A percentile compares a stretch with the other conserved stretches of the same genome.
These are phyloP conservation scores for Montipora capricornis DNA, from an alignment of 64 coral and sea anemone genomes.

Conservation along the genomic window DNA sequence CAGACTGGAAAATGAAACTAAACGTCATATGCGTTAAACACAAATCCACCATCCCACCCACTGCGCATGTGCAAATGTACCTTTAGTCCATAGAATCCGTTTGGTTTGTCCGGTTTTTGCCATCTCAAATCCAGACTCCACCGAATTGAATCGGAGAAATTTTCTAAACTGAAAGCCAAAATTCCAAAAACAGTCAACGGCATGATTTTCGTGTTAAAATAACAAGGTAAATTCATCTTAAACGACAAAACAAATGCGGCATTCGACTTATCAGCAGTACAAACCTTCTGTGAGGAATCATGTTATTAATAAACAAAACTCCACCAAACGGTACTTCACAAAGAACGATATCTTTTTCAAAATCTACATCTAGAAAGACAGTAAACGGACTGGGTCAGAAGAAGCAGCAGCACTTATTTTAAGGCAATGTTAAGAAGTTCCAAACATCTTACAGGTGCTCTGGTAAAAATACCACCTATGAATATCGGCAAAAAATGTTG, in stretches of 20 bases:
- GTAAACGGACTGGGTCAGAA: no score
- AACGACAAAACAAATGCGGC: neutral
- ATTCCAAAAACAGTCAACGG: neutral
- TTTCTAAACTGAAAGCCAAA: constrained; percentile 60
- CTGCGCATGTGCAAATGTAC: neutral
- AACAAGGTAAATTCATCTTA: neutral
- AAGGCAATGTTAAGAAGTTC: no score
- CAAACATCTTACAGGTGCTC: no score
- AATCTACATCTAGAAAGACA: constrained; percentile 58
- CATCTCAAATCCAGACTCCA: constrained; percentile 90
- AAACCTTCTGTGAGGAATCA: constrained; percentile 87
- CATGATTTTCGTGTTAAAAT: neutral
- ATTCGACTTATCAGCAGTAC: neutral
- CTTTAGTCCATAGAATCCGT: constrained; percentile 90
- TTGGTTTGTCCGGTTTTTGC: constrained; percentile 82
- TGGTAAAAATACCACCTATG: no score
- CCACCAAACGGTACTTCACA: constrained; percentile 93
- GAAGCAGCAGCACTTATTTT: no score
- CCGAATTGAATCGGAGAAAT: constrained; percentile 71
- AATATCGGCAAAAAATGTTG: no score
- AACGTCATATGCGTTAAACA: no score
- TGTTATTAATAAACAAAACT: constrained; percentile 85
- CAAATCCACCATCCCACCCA: no score
- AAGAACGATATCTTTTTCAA: constrained; percentile 82
- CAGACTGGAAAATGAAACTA: no score